Conservation (phyloP, 2,113 vertebrate genomes). For the Ivindomyrus marchei region DNA sequence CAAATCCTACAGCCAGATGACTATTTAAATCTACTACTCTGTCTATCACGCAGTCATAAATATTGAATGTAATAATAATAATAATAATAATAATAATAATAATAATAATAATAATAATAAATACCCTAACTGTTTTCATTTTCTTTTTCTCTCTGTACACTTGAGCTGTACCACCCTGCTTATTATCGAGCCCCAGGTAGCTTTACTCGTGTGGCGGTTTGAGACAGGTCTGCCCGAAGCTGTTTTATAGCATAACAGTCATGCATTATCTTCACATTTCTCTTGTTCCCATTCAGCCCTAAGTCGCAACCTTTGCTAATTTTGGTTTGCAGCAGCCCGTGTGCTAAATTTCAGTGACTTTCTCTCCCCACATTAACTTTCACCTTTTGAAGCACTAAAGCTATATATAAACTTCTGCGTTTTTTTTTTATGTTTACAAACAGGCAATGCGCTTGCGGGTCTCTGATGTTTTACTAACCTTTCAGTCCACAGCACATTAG, state of each 20-base stretch:
- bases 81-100: not conserved
- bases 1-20: not conserved
- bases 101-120: not conserved
- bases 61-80: not conserved
- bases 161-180: not conserved
- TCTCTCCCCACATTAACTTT: not conserved
- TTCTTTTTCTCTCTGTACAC: not conserved
- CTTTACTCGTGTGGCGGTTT: not conserved
- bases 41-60: not conserved
- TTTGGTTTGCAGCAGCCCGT: slow-evolving; percentile 1
- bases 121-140: not conserved
- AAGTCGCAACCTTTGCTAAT: not conserved
- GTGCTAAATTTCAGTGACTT: not conserved
- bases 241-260: not conserved
- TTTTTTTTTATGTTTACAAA: not conserved
- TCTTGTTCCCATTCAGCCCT: not conserved
- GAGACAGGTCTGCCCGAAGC: not conserved
- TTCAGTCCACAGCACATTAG: not conserved
- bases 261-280: not conserved
- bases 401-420: not conserved
- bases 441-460: not conserved
- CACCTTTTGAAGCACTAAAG: not conserved
- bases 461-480: not conserved
- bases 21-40: not conserved
- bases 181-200: not conserved